Conservation (phyloP, 2,888 invertebrate species). For the Keiferia lycopersicella region DNA sequence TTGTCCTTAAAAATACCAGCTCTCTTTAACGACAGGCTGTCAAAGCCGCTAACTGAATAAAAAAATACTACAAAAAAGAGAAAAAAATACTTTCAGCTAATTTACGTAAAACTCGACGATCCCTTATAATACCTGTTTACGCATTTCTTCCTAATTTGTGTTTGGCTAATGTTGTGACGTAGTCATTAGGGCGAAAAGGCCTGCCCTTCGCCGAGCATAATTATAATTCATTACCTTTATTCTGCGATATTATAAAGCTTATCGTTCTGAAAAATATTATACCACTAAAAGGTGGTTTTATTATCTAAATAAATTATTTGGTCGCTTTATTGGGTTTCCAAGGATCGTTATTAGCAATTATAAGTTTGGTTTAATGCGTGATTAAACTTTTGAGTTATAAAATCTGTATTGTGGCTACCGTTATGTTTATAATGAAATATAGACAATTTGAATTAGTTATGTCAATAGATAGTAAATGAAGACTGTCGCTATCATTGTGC, state of each 20-base stretch:
- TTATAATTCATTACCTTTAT: constrained; percentile 71
- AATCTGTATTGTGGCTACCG: no score
- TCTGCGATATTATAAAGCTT: constrained; percentile 46
- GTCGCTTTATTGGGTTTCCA: constrained; percentile 5
- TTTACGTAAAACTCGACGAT: constrained; percentile 58
- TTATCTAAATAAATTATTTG: constrained; percentile 14
- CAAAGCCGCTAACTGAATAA: constrained; percentile 31
- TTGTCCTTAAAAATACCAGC: neutral
- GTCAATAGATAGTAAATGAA: no score
- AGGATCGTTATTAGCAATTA: neutral
- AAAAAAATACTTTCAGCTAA: constrained; percentile 51
- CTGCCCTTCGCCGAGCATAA: constrained; percentile 58
- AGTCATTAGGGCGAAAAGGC: constrained; percentile 63
- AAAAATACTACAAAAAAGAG: constrained; percentile 42
- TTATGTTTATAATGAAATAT: no score
- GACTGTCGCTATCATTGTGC: no score
- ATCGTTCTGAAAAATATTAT: constrained; percentile 43
- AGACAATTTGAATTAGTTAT: no score
- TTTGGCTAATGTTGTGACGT: constrained; percentile 71
- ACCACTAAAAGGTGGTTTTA: constrained; percentile 10
- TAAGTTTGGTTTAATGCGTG: neutral
- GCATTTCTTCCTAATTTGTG: constrained; percentile 73
- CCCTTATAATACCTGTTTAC: constrained; percentile 73
- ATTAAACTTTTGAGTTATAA: neutral
- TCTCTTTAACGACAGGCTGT: neutral